Evolutionary conservation across 2,797 vertebrate species (phyloP).

Genomic region (Columba guinea): DNA sequence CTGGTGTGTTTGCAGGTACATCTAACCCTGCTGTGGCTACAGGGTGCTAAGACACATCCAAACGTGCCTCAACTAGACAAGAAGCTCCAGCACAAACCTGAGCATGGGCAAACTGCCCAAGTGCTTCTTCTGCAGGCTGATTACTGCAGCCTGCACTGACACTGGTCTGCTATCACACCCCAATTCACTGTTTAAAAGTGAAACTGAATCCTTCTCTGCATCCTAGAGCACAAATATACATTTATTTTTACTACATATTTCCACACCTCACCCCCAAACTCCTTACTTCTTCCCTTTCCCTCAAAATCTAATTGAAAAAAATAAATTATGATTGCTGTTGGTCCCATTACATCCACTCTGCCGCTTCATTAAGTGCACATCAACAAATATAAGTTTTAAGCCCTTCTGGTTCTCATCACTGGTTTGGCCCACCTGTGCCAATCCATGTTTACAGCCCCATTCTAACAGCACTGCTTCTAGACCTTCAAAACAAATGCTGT

Average conservation of each 20-base stretch:
- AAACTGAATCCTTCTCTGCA: background rate
- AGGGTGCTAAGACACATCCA: background rate
- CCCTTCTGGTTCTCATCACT: background rate
- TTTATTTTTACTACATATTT: accelerated
- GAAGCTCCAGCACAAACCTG: background rate
- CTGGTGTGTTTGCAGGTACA: background rate
- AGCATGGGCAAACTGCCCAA: background rate
- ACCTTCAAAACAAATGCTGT: background rate
- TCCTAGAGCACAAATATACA: background rate
- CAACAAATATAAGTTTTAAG: background rate
- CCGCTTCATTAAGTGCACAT: background rate
- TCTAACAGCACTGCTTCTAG: background rate
- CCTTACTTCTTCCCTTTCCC: background rate
- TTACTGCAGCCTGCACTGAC: background rate
- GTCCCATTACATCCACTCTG: background rate
- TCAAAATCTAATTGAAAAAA: background rate
- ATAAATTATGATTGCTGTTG: background rate
- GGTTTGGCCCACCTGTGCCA: background rate
- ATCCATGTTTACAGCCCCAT: background rate
- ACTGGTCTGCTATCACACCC: background rate
- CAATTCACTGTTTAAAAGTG: background rate
- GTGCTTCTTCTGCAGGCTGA: background rate
- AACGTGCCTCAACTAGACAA: background rate
- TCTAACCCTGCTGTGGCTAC: background rate
- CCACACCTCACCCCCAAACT: background rate